Evolutionary conservation across 2,888 invertebrate species (phyloP).

Genomic region (Maniola hyperantus): DNA sequence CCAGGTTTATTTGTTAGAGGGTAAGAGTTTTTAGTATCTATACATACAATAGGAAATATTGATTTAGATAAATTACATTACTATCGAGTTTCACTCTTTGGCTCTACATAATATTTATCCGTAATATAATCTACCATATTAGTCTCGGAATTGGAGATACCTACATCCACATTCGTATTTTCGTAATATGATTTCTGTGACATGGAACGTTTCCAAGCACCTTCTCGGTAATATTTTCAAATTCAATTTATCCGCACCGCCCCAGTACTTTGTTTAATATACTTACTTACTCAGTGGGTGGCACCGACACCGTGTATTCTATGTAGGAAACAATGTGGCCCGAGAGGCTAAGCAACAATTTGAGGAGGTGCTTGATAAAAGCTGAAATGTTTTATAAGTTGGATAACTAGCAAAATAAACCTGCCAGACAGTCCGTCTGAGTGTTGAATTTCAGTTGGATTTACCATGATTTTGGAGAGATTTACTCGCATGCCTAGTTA

Average conservation of each 20-base stretch:
- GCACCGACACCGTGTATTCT: background rate
- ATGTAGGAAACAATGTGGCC: background rate
- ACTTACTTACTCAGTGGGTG: slow-evolving; percentile 45
- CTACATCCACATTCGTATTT: background rate
- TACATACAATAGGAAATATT: background rate
- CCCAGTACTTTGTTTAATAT: slow-evolving; percentile 52
- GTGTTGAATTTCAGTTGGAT: background rate
- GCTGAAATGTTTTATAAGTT: background rate
- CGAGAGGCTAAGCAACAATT: background rate
- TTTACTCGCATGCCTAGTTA: background rate
- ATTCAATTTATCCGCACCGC: slow-evolving; percentile 51
- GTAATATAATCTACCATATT: background rate
- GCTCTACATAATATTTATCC: background rate
- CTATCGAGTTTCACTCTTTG: background rate
- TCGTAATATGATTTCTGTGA: slow-evolving; percentile 18
- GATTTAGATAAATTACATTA: background rate
- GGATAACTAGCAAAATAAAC: too few relatives aligned
- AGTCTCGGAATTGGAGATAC: background rate
- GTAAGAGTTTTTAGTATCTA: too few relatives aligned
- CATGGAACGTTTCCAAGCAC: slow-evolving; percentile 44
- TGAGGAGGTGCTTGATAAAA: background rate
- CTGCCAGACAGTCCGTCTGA: background rate
- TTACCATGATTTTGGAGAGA: background rate
- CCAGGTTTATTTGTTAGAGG: too few relatives aligned
- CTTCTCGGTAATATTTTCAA: slow-evolving; percentile 48